These are phyloP conservation scores for Python bivittatus DNA, from an alignment of 2,113 vertebrate genomes.

Conservation along the genomic window DNA sequence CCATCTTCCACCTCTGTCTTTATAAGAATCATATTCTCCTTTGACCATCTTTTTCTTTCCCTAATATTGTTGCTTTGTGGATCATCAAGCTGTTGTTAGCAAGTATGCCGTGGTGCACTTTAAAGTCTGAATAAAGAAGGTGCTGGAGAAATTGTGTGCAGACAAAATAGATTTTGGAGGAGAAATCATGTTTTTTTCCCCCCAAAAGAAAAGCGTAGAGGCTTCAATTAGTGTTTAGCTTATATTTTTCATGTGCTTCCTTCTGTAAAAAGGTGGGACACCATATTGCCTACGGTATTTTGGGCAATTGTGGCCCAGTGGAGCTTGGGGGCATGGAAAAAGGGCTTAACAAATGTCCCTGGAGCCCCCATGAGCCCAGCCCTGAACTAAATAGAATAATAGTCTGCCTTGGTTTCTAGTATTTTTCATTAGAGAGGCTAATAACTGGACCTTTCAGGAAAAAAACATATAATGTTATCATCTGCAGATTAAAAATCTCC, in stretches of 20 bases:
- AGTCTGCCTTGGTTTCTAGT: not conserved
- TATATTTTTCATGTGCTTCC: not conserved
- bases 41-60: not conserved
- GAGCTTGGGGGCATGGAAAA: not conserved
- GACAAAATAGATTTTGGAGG: not conserved
- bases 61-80: not conserved
- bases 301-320: not conserved
- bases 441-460: not conserved
- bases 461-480: not conserved
- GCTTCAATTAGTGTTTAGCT: not conserved
- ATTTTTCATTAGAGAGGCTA: not conserved
- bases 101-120: not conserved
- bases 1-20: not conserved
- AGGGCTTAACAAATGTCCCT: not conserved
- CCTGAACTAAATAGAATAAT: not conserved
- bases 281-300: not conserved
- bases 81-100: too few species aligned
- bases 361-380: not conserved
- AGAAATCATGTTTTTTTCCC: not conserved
- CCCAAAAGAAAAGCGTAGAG: not conserved
- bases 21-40: not conserved
- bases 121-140: not conserved
- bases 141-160: not conserved
- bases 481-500: not conserved
- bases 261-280: not conserved